Evolutionary conservation across 2,888 invertebrate genomes (phyloP), one percentile per base, ranked within the genome.

Genomic region (Cheilosia scutellata): DNA sequence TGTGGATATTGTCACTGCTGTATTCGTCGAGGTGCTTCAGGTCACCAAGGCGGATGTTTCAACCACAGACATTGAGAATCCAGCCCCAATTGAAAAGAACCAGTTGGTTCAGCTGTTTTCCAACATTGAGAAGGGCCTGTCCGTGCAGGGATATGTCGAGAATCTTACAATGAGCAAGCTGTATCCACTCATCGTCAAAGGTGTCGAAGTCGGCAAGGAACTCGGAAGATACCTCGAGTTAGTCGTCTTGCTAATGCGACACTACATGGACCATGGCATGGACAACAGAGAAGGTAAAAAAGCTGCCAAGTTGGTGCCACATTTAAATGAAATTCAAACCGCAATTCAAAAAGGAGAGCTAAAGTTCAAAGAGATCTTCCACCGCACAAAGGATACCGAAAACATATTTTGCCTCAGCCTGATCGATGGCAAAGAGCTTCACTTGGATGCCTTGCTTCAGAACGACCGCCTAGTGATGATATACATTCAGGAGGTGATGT

Each of bases 201-300:
- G 91, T 74, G 91, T 92, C 0, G 87, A 89, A 6, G 87, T 91
- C 0, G 89, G 87, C 37, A 53, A 87, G 20, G 83, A 90, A 31
- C 89, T 92, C 83, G 88, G 91, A 87, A 90, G 90, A 88, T 95
- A 94, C 87, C 87, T 93, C 9, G 92, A 93, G 86, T 89, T 91
- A 47, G 93, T 92, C 0, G 89, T 89, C 11, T 84, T 92, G 25
- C 83, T 92, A 9, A 89, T 92, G 25, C 90, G 89, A 29, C 91
- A 92, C 57, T 92, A 91, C 70, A 90, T 92, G 89, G 65, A 82
- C 27, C 63, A 7, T 37, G 16, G 29, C 3, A 29, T 2, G 2
- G 25, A 47, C 2, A 37, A 82, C 4, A 87, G 82, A 9, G 82
- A 89, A 0, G 37, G 11, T 0, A 11, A 47, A 5, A 42, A 72